A percentile compares a stretch with the other conserved stretches of the same genome.
These are phyloP conservation scores for Triops longicaudatus DNA, from an alignment of 1,140 invertebrate genomes.

Conservation along the genomic window DNA sequence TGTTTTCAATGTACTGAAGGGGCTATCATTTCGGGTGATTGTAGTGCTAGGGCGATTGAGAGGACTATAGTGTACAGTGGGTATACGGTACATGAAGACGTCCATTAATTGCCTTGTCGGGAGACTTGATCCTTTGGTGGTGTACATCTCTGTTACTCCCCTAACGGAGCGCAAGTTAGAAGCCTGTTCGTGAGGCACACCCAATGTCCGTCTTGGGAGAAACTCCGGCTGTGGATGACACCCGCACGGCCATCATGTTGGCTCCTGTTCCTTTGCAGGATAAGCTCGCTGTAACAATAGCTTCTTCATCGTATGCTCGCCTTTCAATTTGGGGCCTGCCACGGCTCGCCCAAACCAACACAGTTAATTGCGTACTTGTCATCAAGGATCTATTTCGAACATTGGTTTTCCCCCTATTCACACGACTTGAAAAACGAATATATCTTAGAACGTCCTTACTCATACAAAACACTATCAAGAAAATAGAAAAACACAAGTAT, in stretches of 20 bases:
- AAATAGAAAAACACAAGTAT: too few relatives aligned
- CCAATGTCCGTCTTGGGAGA: not conserved
- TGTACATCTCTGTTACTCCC: not conserved
- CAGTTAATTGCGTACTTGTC: not conserved
- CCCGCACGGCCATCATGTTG: not conserved
- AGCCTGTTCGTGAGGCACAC: not conserved
- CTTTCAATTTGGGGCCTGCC: not conserved
- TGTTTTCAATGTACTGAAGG: not conserved
- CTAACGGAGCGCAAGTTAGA: not conserved
- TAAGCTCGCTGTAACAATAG: slow-evolving; percentile 1
- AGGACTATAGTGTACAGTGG: not conserved
- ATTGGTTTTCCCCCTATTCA: not conserved
- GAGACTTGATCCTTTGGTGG: slow-evolving; percentile 4
- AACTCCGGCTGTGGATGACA: slow-evolving; percentile 10
- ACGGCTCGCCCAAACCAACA: not conserved
- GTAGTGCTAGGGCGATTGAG: not conserved
- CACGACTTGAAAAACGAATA: too few relatives aligned
- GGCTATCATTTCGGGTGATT: not conserved
- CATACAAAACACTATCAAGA: too few relatives aligned
- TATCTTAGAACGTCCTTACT: too few relatives aligned
- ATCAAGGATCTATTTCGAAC: not conserved
- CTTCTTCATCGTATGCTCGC: not conserved
- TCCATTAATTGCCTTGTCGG: slow-evolving; percentile 9
- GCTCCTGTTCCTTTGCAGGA: not conserved
- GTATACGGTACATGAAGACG: not conserved